Base-by-base conservation (phyloP, 2,888 invertebrate genomes). In the Muschampia plurimacula region DNA sequence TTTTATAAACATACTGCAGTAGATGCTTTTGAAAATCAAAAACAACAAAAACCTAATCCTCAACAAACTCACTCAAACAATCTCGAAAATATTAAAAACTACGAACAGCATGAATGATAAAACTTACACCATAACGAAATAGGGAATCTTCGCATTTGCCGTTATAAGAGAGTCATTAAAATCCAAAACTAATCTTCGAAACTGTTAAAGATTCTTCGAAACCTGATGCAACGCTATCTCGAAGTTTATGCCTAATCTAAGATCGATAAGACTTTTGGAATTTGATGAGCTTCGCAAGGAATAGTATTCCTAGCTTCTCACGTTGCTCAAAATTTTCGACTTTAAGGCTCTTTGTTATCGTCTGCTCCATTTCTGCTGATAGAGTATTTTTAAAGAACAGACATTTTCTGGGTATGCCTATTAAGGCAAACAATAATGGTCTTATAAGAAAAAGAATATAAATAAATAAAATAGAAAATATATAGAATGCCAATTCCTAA, bases 181-280 rank as follows among this genome's bases (percentile, higher is more conserved):
- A 36, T 66, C 52, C 13, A n/a, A 67, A 67, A 52, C 55, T 57
- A 62, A 68, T 60, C 15, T 13, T n/a, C 3, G 65, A 71, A 66
- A 60, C 44, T 67, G 7, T 63, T 67, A 32, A 62, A 72, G 62
- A 72, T 39, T 72, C 49, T 44, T 32, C 6, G 66, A 9, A 72
- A 72, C 62, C 32, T 44, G 55, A 67, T 52, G 62, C 55, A 63
- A 55, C 63, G 67, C 32, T 63, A 41, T 67, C 55, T 63, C 62
- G 63, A 72, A 67, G 67, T 72, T 72, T 67, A 72, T 67, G 63
- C 72, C 63, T 72, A 67, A 67, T 72, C 67, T 52, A 44, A 63
- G 67, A 67, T 67, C 67, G 72, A 63, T 62, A 55, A 72, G 72
- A 44, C 52, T 72, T 41, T 72, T 67, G 72, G 72, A 72, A 72